phyloP scores from a whole-genome alignment of 2,888 invertebrate species.

The Leuctra nigra region DNA sequence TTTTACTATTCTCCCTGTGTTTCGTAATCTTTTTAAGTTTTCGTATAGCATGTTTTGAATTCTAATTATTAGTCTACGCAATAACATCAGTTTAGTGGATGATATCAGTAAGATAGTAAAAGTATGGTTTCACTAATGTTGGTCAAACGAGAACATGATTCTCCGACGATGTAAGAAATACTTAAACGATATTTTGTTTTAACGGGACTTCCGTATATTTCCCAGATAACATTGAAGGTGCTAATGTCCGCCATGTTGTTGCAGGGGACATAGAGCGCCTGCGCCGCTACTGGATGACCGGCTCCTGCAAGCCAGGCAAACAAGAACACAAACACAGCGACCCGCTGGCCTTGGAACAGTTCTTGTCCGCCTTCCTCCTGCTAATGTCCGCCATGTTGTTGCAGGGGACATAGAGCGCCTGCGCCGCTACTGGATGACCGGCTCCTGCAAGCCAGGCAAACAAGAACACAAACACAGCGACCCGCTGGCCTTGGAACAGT shows the following conservation, averaged over 20 bases:
- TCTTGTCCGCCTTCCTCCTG: constrained; percentile 93
- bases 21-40: no score
- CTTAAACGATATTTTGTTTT: no score
- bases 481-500: constrained; percentile 87
- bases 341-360: constrained; percentile 87
- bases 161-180: no score
- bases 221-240: no score
- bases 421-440: constrained; percentile 95
- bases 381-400: constrained; percentile 5
- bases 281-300: constrained; percentile 95
- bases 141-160: no score
- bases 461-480: constrained; percentile 88
- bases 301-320: constrained; percentile 88
- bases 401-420: constrained; percentile 87
- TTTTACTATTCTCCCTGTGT: no score
- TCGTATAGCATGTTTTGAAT: no score
- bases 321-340: constrained; percentile 88
- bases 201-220: no score
- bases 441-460: constrained; percentile 88
- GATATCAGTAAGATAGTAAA: no score
- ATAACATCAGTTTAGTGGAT: no score
- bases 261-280: constrained; percentile 87
- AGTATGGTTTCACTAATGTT: no score
- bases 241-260: constrained; percentile 5
- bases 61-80: no score